Conservation (phyloP, 2,888 invertebrate species). For the Eupsilia transversa region DNA sequence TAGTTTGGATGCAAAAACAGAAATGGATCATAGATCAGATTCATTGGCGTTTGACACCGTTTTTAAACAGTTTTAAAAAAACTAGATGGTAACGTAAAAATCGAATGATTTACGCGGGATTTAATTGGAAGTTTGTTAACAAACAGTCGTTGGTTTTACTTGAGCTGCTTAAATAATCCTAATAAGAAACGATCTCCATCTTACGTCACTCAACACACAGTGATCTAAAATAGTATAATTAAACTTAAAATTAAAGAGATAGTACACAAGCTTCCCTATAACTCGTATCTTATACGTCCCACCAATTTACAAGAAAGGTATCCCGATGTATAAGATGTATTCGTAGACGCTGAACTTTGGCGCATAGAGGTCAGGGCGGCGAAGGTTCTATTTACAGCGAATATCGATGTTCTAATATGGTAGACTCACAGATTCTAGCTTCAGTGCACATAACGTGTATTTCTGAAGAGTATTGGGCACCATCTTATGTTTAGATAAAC, state of each 20-base stretch:
- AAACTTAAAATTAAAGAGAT: background rate
- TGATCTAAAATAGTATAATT: background rate
- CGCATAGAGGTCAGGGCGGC: slow-evolving; percentile 33
- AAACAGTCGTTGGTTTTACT: background rate
- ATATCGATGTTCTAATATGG: slow-evolving; percentile 38
- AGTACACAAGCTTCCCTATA: background rate
- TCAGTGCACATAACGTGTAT: background rate
- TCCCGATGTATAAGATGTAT: slow-evolving; percentile 27
- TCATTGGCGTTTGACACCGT: slow-evolving; percentile 9
- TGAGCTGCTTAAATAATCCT: background rate
- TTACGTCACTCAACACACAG: background rate
- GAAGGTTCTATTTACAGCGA: slow-evolving; percentile 42
- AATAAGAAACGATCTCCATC: background rate
- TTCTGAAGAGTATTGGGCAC: background rate
- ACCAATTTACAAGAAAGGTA: slow-evolving; percentile 14
- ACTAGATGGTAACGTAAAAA: background rate
- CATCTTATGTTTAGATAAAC: background rate
- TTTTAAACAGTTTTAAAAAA: too few species aligned
- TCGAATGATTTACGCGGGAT: background rate
- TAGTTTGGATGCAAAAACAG: slow-evolving; percentile 16
- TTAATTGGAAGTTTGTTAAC: background rate
- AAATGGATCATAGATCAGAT: slow-evolving; percentile 23
- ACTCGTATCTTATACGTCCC: background rate
- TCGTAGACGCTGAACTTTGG: slow-evolving; percentile 48
- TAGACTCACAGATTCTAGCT: slow-evolving; percentile 5